Evolutionary conservation across 1,140 invertebrate genomes (phyloP).

Genomic region (Zaprionus ghesquierei): DNA sequence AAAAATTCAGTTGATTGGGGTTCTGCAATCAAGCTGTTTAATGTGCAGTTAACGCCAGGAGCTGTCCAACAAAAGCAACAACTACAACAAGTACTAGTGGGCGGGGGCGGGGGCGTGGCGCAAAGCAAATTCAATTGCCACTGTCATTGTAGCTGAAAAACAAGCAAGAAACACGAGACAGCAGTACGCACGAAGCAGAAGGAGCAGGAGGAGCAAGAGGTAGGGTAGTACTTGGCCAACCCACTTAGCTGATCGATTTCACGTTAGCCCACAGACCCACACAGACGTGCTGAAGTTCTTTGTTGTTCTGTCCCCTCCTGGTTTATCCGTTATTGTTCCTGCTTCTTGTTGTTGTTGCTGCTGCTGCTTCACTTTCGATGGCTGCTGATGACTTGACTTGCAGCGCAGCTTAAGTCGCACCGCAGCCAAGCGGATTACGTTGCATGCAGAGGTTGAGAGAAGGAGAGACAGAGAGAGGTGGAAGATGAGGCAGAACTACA

Average conservation of each 20-base stretch:
- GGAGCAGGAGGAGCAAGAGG: background rate
- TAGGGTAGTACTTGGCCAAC: slow-evolving; percentile 5
- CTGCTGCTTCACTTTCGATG: slow-evolving; percentile 22
- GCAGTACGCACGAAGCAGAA: background rate
- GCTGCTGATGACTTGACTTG: slow-evolving; percentile 55
- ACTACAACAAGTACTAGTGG: background rate
- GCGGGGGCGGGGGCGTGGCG: slow-evolving; percentile 1
- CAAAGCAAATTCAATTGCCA: slow-evolving; percentile 70
- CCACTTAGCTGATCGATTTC: slow-evolving; percentile 69
- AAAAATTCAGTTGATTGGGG: slow-evolving; percentile 48
- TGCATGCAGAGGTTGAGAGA: slow-evolving; percentile 6
- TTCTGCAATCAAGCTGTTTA: slow-evolving; percentile 71
- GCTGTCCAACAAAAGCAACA: slow-evolving; percentile 27
- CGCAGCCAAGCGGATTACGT: slow-evolving; percentile 14
- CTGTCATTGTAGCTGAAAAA: slow-evolving; percentile 57
- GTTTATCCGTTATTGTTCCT: slow-evolving; percentile 14
- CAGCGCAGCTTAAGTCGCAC: slow-evolving; percentile 22
- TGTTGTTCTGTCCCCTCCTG: background rate
- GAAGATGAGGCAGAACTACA: no score
- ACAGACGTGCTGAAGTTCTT: slow-evolving; percentile 37
- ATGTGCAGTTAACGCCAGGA: slow-evolving; percentile 71
- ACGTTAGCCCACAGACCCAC: slow-evolving; percentile 42
- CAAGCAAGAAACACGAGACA: slow-evolving; percentile 3
- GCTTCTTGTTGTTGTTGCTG: background rate
- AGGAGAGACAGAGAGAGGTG: background rate